A percentile compares a stretch with the other conserved stretches of the same genome.
These are phyloP conservation scores for Creontiades dilutus DNA, from an alignment of 2,888 invertebrate genomes.

Conservation along the genomic window DNA sequence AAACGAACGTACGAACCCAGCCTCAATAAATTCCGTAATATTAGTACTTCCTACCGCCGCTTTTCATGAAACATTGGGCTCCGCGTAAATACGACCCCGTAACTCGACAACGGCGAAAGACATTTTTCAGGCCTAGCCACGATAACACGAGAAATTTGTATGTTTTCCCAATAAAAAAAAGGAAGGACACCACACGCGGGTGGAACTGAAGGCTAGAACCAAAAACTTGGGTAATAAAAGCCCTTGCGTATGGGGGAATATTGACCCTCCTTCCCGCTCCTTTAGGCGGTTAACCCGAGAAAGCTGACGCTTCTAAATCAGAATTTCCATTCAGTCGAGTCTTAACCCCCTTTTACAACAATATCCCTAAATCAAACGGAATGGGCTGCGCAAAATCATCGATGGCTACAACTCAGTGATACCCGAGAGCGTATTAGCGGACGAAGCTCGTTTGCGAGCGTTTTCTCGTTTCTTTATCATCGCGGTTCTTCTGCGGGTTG, in stretches of 20 bases:
- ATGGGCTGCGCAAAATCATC: conserved; percentile 45
- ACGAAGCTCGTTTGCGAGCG: background rate
- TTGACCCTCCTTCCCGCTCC: conserved; percentile 47
- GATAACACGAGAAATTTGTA: conserved; percentile 38
- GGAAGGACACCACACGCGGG: background rate
- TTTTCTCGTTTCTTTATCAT: background rate
- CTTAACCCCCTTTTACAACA: conserved; percentile 29
- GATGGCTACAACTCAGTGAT: conserved; percentile 29
- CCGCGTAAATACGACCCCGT: conserved; percentile 1
- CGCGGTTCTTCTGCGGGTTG: background rate
- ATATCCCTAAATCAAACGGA: conserved; percentile 57
- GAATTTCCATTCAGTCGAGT: conserved; percentile 51
- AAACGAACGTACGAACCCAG: too few species aligned
- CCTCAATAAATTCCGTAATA: background rate
- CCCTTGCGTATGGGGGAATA: conserved; percentile 43
- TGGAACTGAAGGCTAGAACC: conserved; percentile 2
- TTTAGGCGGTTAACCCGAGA: conserved; percentile 31
- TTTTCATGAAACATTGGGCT: conserved; percentile 1
- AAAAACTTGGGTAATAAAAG: conserved; percentile 60
- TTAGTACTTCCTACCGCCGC: background rate
- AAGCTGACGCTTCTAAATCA: conserved; percentile 24
- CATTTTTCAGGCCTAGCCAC: conserved; percentile 36
- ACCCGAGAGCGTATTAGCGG: conserved; percentile 41
- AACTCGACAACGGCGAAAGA: background rate
- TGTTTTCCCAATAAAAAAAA: conserved; percentile 29